Conservation (phyloP, 1,140 invertebrate species). For the Drepana arcuata region DNA sequence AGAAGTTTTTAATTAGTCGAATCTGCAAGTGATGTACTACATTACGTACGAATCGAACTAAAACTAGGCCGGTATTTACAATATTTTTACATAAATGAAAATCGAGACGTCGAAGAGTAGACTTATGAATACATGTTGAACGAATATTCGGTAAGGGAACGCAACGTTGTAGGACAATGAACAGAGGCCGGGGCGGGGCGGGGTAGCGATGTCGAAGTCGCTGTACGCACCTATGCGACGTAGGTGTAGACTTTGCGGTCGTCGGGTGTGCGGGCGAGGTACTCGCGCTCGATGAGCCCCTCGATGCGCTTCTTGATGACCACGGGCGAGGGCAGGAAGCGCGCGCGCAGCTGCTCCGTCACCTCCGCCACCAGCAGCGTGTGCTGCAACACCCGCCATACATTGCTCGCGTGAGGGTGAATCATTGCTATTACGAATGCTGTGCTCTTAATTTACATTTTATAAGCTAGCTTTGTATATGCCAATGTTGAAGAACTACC, state of each 20-base stretch:
- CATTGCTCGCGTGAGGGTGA: no score
- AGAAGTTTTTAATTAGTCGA: slow-evolving; percentile 28
- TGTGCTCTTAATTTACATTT: no score
- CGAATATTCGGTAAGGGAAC: no score
- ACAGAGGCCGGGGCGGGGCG: neutral
- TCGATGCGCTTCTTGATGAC: slow-evolving; percentile 99
- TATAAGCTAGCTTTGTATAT: no score
- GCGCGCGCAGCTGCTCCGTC: slow-evolving; percentile 94
- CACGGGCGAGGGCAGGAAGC: slow-evolving; percentile 97
- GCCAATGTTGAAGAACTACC: no score
- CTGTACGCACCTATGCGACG: slow-evolving; percentile 83
- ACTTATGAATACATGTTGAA: no score
- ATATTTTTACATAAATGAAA: slow-evolving; percentile 35
- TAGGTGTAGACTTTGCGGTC: slow-evolving; percentile 96
- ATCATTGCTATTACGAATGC: no score
- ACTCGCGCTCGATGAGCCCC: slow-evolving; percentile 98
- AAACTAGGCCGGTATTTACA: slow-evolving; percentile 34
- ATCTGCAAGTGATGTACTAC: slow-evolving; percentile 21
- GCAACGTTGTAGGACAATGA: no score
- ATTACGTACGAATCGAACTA: slow-evolving; percentile 18
- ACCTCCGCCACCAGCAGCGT: slow-evolving; percentile 97
- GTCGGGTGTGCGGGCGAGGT: slow-evolving; percentile 95
- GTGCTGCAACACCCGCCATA: slow-evolving; percentile 74
- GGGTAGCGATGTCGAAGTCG: slow-evolving; percentile 1
- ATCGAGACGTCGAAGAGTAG: no score